Evolutionary conservation across 2,888 invertebrate species (phyloP), one percentile per base, ranked within the genome.

Genomic region (Lepetodrilus schrolli): DNA sequence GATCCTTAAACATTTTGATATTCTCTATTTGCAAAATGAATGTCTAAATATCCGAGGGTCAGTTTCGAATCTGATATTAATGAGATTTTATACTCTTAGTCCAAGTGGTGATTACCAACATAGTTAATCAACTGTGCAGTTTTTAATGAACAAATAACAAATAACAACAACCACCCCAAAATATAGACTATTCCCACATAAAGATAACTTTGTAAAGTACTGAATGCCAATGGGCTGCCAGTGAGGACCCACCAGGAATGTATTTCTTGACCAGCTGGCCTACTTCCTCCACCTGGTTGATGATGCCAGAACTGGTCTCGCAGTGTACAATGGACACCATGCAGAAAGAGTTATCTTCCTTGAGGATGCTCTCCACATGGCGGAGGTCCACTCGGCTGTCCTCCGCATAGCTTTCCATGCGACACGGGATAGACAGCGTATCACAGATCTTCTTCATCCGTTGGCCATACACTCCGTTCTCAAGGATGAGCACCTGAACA

Each of bases 381-480:
- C 79, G 73, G 23, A 84, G 70, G 72, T 87, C 81, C 7, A 91
- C 87, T 10, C 78, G 80, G 34, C 83, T 74, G 70, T 90, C 83
- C 80, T 92, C 92, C 0, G 88, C 81, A 76, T 91, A 91, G 20
- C 84, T 82, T 36, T 90, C 79, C 4, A 88, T 73, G 3, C 87
- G 85, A 37, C 82, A 81, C 0, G 87, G 81, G 21, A 92, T 87
- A 4, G 83, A 82, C 26, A 88, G 84, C 20, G 85, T 78, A 49
- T 89, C 86, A 85, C 91, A 91, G 34, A 91, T 91, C 75, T 86
- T 87, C 21, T 82, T 85, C 87, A 92, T 90, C 23, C 92, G 85
- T 66, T 88, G 86, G 3, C 91, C 92, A 82, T 92, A 92, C 0
- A 91, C 91, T 38, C 92, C 92, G 81, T 91, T 91, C 66, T 89